phyloP scores from a whole-genome alignment of 2,113 vertebrate genomes.

The Lasiurus borealis region DNA sequence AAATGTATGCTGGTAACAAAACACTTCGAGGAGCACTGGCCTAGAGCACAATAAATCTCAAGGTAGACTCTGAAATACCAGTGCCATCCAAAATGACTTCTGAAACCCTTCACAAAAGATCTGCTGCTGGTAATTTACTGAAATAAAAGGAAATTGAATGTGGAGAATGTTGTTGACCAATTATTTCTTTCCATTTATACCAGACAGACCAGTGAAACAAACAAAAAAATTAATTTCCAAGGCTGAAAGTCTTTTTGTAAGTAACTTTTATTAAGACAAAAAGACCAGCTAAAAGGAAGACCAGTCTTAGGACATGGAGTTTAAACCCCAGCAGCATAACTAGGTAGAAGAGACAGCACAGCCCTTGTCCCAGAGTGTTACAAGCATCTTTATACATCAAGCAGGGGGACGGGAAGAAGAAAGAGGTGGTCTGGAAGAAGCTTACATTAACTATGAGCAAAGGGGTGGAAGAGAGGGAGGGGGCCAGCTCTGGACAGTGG shows the following conservation, averaged over 20 bases:
- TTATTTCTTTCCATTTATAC: background rate
- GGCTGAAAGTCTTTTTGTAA: background rate
- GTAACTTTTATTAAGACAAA: background rate
- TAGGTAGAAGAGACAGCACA: background rate
- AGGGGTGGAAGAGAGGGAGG: background rate
- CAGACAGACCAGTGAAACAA: background rate
- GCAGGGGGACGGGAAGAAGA: background rate
- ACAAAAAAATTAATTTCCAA: background rate
- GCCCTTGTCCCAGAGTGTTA: too few species aligned
- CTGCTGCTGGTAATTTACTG: background rate
- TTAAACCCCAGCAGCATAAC: background rate
- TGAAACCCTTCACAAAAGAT: conserved; percentile 3
- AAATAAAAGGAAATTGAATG: background rate
- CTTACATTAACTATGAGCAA: background rate
- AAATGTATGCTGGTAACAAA: background rate
- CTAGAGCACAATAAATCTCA: background rate
- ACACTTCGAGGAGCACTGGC: background rate
- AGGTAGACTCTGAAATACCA: background rate
- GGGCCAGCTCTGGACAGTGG: background rate
- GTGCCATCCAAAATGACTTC: background rate
- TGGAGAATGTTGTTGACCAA: background rate
- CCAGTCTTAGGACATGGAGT: background rate
- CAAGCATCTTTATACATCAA: background rate
- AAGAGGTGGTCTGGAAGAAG: background rate
- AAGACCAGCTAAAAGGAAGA: background rate